Percentiles rank a stretch among this genome's conserved stretches.
Evolutionary conservation across 2,888 invertebrate species (phyloP).

Genomic region (Netelia fuscicornis): DNA sequence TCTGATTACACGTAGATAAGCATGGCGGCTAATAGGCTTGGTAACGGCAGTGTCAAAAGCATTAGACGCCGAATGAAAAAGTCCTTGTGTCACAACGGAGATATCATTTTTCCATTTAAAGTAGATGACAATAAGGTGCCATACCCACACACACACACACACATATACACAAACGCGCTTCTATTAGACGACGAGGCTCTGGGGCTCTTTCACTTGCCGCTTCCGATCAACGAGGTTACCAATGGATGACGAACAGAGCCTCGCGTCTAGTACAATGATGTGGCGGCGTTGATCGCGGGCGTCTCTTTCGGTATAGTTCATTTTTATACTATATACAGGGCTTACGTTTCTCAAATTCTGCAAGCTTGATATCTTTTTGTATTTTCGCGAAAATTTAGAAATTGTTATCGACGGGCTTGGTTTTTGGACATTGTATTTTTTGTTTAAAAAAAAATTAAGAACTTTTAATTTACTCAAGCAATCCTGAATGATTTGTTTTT

Average conservation of each 20-base stretch:
- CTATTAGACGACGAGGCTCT: conserved; percentile 13
- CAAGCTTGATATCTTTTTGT: no score
- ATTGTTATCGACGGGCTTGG: no score
- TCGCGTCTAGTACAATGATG: background rate
- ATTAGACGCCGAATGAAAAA: conserved; percentile 45
- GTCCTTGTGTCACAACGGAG: conserved; percentile 42
- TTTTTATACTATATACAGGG: background rate
- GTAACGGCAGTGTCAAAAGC: conserved; percentile 27
- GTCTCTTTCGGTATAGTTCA: background rate
- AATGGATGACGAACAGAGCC: background rate
- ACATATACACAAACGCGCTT: background rate
- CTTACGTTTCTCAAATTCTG: no score
- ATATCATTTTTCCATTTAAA: conserved; percentile 58
- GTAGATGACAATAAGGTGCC: conserved; percentile 36
- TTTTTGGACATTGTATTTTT: no score
- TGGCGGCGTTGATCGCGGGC: background rate
- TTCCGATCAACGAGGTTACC: conserved; percentile 50
- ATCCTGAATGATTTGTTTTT: no score
- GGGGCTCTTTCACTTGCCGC: conserved; percentile 39
- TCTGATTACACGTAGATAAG: background rate
- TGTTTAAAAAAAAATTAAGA: no score
- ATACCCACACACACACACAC: background rate
- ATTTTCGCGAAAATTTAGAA: no score
- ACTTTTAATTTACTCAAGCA: no score
- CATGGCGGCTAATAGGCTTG: background rate